Conservation (phyloP, 2,797 vertebrate species). For the Xerus rutilus region DNA sequence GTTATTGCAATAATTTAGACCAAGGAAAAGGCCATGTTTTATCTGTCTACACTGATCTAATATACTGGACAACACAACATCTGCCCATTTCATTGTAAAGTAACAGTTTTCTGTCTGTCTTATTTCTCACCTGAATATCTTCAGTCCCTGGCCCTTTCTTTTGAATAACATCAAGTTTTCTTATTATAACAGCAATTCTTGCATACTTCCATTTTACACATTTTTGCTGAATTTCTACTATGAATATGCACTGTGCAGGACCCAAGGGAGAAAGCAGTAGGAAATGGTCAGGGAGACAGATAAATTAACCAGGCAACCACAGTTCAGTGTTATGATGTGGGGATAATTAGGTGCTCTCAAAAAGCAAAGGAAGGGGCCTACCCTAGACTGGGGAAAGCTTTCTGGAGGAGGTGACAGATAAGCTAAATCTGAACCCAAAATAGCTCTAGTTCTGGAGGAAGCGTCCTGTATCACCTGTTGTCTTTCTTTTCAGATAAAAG, state of each 20-base stretch:
- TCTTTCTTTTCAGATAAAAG: not conserved
- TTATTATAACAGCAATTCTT: conserved; percentile 23
- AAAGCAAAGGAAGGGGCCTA: not conserved
- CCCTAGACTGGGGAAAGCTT: not conserved
- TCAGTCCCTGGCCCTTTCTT: conserved; percentile 52
- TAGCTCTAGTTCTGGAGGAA: not conserved
- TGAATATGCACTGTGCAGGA: not conserved
- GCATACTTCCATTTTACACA: not conserved
- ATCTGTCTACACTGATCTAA: conserved; percentile 48
- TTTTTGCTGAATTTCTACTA: conserved; percentile 46
- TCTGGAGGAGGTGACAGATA: not conserved
- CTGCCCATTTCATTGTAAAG: conserved; percentile 39
- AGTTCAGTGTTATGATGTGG: not conserved
- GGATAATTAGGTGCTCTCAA: not conserved
- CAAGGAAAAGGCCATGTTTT: not conserved
- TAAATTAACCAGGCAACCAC: not conserved
- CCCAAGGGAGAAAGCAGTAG: not conserved
- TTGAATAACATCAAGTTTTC: conserved; percentile 29
- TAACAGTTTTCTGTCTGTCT: conserved; percentile 48
- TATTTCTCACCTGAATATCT: conserved; percentile 6
- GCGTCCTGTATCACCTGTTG: not conserved
- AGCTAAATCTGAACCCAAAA: conserved; percentile 48
- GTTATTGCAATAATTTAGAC: conserved; percentile 50
- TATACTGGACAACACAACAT: not conserved
- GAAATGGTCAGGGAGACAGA: not conserved